A percentile compares a stretch with the other conserved stretches of the same genome.
These are phyloP conservation scores for Hylomyscus alleni DNA, from an alignment of 2,797 vertebrate species.

Conservation along the genomic window DNA sequence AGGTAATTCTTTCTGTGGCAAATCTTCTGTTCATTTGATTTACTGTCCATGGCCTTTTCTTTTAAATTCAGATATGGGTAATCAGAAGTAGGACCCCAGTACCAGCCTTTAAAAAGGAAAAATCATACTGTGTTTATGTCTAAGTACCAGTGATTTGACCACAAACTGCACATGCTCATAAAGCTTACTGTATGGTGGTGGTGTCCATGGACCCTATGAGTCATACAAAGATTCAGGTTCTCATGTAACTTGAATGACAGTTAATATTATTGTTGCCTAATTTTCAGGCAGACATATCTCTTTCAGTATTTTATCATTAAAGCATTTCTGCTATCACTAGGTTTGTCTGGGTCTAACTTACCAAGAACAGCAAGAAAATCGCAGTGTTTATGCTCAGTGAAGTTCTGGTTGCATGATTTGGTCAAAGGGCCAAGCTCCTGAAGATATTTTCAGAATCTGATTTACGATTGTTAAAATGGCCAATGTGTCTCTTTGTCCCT, in stretches of 20 bases:
- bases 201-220: background rate
- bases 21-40: background rate
- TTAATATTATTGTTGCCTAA: background rate
- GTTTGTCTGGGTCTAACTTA: background rate
- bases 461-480: background rate
- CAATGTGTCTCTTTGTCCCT: background rate
- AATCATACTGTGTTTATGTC: background rate
- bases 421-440: background rate
- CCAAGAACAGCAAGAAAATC: background rate
- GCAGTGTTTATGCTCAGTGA: background rate
- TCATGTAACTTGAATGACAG: background rate
- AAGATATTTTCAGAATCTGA: background rate
- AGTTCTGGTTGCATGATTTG: background rate
- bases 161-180: background rate
- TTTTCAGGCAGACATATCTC: slow-evolving; percentile 13
- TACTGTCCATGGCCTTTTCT: background rate
- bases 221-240: background rate
- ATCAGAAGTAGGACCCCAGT: background rate
- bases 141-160: background rate
- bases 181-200: background rate
- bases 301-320: background rate
- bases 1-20: slow-evolving; percentile 4
- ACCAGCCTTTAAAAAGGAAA: background rate
- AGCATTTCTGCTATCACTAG: background rate
- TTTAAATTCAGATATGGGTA: slow-evolving; percentile 34